These are phyloP conservation scores for Aplochiton taeniatus DNA, from an alignment of 2,797 vertebrate species.

Conservation along the genomic window DNA sequence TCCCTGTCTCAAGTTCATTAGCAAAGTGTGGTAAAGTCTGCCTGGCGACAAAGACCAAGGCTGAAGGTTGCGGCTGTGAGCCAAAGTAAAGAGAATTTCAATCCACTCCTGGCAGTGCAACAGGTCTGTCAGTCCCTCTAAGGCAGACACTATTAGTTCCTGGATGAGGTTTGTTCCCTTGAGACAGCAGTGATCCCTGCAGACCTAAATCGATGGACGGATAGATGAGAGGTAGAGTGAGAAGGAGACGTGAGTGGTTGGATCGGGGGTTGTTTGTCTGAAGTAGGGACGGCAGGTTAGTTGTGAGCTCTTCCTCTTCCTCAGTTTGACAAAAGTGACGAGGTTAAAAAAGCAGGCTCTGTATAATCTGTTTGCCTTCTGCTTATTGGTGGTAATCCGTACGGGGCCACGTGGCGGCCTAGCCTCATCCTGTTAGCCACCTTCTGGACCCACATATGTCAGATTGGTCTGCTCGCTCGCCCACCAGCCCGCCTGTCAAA, in stretches of 20 bases:
- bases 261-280: conserved; percentile 25
- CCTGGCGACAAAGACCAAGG: conserved; percentile 27
- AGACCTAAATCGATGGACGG: conserved; percentile 33
- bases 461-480: conserved; percentile 46
- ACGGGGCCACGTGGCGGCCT: conserved; percentile 79
- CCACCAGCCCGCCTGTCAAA: conserved; percentile 20
- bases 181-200: conserved; percentile 30
- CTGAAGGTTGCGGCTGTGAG: conserved; percentile 28
- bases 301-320: conserved; percentile 24
- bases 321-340: conserved; percentile 71
- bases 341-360: conserved; percentile 80
- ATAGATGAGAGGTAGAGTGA: conserved; percentile 20
- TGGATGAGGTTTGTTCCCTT: conserved; percentile 43
- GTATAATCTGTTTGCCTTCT: conserved; percentile 91
- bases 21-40: conserved; percentile 30
- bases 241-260: conserved; percentile 9
- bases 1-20: conserved; percentile 51
- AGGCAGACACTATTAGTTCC: conserved; percentile 35
- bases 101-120: conserved; percentile 24
- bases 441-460: conserved; percentile 87
- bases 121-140: conserved; percentile 26
- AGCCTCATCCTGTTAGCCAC: conserved; percentile 91
- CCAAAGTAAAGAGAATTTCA: conserved; percentile 10
- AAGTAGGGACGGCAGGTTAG: conserved; percentile 11
- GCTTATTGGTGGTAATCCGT: conserved; percentile 87